Evolutionary conservation across 1,140 invertebrate genomes (phyloP).

Genomic region (Nasonia giraulti): DNA sequence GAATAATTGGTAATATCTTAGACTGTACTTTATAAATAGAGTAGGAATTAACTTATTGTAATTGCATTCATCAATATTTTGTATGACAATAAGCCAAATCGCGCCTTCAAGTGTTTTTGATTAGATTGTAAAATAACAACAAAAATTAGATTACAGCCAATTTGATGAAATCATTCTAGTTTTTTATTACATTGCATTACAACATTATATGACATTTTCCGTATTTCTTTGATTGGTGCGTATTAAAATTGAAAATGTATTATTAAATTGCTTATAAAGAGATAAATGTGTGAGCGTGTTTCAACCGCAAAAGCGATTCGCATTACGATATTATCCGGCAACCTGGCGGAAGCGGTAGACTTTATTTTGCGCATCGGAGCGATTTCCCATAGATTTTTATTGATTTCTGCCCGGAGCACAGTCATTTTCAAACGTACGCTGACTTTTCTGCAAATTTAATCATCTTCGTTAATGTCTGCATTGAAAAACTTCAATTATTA

Average conservation of each 20-base stretch:
- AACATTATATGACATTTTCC: neutral
- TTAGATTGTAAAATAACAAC: neutral
- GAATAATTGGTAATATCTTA: neutral
- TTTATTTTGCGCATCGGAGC: neutral
- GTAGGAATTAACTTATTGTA: neutral
- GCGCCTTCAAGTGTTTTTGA: neutral
- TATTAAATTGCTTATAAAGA: constrained; percentile 24
- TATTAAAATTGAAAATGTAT: constrained; percentile 12
- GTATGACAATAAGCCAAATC: neutral
- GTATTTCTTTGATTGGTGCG: neutral
- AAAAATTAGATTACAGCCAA: neutral
- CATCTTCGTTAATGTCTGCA: neutral
- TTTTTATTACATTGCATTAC: neutral
- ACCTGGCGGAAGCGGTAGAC: neutral
- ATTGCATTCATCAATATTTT: neutral
- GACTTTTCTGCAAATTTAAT: neutral
- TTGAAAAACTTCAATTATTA: neutral
- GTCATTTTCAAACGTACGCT: neutral
- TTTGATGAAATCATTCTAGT: neutral
- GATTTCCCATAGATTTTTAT: constrained; percentile 11
- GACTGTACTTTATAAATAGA: neutral
- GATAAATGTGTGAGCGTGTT: constrained; percentile 19
- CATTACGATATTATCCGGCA: constrained; percentile 26
- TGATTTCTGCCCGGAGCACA: neutral
- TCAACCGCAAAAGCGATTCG: constrained; percentile 31